Conservation (phyloP, 2,113 vertebrate genomes). For the Pycnonotus jocosus region DNA sequence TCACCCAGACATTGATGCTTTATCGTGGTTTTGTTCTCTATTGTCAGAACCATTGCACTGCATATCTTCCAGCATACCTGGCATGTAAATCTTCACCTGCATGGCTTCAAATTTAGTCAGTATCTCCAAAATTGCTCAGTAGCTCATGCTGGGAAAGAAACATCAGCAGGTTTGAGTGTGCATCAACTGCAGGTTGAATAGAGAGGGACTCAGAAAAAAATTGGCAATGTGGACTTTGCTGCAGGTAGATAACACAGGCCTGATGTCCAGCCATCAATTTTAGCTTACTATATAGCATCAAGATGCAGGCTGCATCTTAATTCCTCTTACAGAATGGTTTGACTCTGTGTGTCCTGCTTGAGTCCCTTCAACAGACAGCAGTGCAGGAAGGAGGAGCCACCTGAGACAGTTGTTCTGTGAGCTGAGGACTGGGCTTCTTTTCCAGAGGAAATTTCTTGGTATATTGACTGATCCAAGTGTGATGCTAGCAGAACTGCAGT, state of each 20-base stretch:
- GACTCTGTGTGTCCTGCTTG: background rate
- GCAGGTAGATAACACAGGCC: background rate
- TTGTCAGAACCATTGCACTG: background rate
- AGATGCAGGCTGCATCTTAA: background rate
- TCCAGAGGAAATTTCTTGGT: background rate
- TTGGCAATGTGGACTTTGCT: background rate
- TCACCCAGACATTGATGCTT: background rate
- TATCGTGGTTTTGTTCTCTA: background rate
- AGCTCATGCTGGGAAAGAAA: background rate
- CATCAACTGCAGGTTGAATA: rapidly evolving
- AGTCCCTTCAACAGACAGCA: background rate
- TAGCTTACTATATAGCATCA: background rate
- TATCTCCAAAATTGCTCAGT: background rate
- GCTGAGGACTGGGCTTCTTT: background rate
- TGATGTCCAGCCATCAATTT: background rate
- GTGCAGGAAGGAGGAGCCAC: background rate
- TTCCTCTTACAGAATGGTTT: background rate
- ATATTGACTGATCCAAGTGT: background rate
- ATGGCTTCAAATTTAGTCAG: background rate
- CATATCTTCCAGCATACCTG: background rate
- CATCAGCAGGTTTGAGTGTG: rapidly evolving
- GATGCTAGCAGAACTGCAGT: background rate
- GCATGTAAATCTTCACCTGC: background rate
- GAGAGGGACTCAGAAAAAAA: background rate
- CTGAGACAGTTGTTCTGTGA: background rate